Evolutionary conservation across 1,140 invertebrate genomes (phyloP).

Genomic region (Eulimnadia texana): DNA sequence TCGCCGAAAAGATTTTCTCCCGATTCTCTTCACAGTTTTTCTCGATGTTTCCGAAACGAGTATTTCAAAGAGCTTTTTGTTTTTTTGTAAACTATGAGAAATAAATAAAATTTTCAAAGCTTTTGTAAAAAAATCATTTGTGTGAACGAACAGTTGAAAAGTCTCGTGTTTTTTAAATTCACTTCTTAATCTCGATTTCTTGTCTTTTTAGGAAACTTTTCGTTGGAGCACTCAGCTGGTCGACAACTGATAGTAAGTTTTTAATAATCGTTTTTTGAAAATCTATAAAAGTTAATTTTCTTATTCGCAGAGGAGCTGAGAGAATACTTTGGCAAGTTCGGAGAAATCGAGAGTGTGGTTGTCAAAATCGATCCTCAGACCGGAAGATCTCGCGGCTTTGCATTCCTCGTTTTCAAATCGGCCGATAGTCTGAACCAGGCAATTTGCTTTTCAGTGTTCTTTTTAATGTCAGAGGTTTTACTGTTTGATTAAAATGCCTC

Average conservation of each 20-base stretch:
- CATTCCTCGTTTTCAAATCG: conserved; percentile 84
- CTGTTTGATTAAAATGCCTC: too few species aligned
- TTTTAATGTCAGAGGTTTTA: too few species aligned
- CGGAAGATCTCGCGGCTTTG: conserved; percentile 77
- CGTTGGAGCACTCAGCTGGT: conserved; percentile 93
- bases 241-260: conserved; percentile 90
- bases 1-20: neutral
- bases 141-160: neutral
- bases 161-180: neutral
- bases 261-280: neutral
- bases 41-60: neutral
- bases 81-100: neutral
- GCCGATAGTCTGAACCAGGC: conserved; percentile 83
- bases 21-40: neutral
- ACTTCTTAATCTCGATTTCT: neutral
- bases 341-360: conserved; percentile 84
- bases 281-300: conserved; percentile 18
- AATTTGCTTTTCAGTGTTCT: conserved; percentile 15
- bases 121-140: neutral
- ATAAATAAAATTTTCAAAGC: neutral
- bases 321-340: conserved; percentile 76
- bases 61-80: neutral
- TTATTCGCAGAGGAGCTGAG: conserved; percentile 70
- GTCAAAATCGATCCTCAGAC: conserved; percentile 88
- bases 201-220: conserved; percentile 69